Percentiles rank a stretch among this genome's conserved stretches.
Evolutionary conservation across 2,888 invertebrate genomes (phyloP).

Genomic region (Bimastos eiseni): DNA sequence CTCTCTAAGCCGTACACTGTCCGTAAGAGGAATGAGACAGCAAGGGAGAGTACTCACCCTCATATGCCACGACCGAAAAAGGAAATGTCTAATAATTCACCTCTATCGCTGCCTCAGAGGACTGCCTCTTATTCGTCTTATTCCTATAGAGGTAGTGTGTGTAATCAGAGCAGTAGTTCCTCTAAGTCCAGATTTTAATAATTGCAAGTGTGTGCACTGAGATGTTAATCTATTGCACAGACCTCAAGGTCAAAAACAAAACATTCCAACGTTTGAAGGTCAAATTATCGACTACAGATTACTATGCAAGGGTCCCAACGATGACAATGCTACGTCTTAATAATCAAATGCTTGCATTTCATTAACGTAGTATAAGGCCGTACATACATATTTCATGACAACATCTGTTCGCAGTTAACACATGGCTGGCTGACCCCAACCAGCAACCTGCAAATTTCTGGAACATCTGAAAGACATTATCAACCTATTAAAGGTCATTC

Average conservation of each 20-base stretch:
- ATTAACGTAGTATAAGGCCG: neutral
- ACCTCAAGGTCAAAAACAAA: neutral
- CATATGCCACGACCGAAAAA: no score
- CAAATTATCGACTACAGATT: neutral
- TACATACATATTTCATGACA: conserved; percentile 5
- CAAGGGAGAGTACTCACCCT: no score
- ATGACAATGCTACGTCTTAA: neutral
- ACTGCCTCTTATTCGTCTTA: neutral
- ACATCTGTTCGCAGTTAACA: neutral
- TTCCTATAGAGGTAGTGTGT: neutral
- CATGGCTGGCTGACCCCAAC: neutral
- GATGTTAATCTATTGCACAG: neutral
- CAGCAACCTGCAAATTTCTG: neutral
- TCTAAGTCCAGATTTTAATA: neutral
- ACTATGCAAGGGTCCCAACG: neutral
- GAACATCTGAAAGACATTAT: neutral
- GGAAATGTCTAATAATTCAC: no score
- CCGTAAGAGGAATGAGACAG: no score
- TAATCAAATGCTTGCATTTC: conserved; percentile 6
- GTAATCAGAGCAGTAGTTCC: neutral
- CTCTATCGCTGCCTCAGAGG: no score
- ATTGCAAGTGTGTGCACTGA: neutral
- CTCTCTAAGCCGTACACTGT: no score
- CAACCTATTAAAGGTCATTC: neutral
- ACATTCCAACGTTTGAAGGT: neutral